phyloP scores from a whole-genome alignment of 2,113 vertebrate species.

The Callaeas wilsoni region DNA sequence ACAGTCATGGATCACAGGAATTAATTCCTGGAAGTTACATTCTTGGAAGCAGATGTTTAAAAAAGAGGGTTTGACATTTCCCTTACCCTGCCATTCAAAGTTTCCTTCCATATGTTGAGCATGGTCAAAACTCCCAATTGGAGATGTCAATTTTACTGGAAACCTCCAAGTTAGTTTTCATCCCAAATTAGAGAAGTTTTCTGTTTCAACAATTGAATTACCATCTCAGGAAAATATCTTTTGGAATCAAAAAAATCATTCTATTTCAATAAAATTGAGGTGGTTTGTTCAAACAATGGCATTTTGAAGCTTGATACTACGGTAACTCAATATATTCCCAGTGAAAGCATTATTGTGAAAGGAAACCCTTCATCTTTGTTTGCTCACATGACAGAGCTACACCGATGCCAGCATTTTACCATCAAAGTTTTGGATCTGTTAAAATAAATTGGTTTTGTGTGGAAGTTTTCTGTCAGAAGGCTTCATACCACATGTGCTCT shows the following conservation, averaged over 20 bases:
- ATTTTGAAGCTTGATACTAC: not conserved
- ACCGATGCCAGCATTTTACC: not conserved
- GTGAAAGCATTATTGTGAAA: not conserved
- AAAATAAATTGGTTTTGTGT: not conserved
- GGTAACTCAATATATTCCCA: not conserved
- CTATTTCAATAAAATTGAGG: not conserved
- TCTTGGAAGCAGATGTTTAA: not conserved
- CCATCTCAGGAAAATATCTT: not conserved
- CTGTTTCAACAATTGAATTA: not conserved
- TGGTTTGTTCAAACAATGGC: not conserved
- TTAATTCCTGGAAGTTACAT: not conserved
- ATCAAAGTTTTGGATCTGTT: not conserved
- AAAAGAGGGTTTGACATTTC: not conserved
- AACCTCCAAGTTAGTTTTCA: not conserved
- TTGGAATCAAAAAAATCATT: not conserved
- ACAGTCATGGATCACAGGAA: not conserved
- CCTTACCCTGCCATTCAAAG: not conserved
- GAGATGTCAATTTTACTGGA: not conserved
- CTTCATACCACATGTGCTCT: not conserved
- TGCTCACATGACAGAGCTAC: not conserved
- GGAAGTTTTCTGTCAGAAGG: not conserved
- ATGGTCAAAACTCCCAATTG: not conserved
- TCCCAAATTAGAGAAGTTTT: not conserved
- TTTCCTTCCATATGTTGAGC: not conserved
- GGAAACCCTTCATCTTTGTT: not conserved